phyloP scores from a whole-genome alignment of 2,888 invertebrate genomes.

The Polyommatus icarus region DNA sequence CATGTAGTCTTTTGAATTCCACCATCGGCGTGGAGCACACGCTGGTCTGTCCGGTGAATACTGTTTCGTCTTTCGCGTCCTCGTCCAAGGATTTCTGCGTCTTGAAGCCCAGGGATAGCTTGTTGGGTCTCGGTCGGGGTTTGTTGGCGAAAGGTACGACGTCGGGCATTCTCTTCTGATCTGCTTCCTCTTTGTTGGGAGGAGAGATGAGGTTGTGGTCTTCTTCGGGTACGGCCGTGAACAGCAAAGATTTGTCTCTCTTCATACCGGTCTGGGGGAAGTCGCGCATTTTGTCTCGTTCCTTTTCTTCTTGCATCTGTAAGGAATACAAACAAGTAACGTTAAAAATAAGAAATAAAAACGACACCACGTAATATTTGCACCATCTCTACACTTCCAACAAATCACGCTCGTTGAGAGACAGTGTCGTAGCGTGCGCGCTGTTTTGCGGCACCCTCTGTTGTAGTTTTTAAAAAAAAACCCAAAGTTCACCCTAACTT shows the following conservation, averaged over 20 bases:
- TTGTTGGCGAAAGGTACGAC: conserved; percentile 77
- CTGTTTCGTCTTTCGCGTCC: conserved; percentile 73
- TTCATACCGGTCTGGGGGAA: conserved; percentile 82
- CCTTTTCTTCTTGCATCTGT: conserved; percentile 68
- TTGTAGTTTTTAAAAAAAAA: too few species aligned
- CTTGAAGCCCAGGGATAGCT: conserved; percentile 81
- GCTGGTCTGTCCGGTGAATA: conserved; percentile 85
- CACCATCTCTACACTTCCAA: too few species aligned
- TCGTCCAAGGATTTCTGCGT: conserved; percentile 80
- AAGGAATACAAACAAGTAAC: not conserved
- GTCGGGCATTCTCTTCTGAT: conserved; percentile 65
- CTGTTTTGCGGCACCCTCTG: too few species aligned
- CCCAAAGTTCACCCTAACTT: too few species aligned
- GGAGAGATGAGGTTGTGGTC: conserved; percentile 78
- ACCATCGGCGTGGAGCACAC: conserved; percentile 90
- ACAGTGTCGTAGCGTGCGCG: too few species aligned
- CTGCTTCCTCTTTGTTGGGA: conserved; percentile 58
- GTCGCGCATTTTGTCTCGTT: conserved; percentile 74
- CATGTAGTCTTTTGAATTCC: conserved; percentile 87
- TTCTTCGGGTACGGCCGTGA: conserved; percentile 92
- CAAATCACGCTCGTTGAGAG: too few species aligned
- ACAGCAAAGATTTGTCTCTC: conserved; percentile 88
- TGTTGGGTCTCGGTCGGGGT: conserved; percentile 76
- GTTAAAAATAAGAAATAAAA: too few species aligned
- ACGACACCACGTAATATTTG: too few species aligned